Evolutionary conservation across 2,888 invertebrate genomes (phyloP).

Genomic region (Automeris io): DNA sequence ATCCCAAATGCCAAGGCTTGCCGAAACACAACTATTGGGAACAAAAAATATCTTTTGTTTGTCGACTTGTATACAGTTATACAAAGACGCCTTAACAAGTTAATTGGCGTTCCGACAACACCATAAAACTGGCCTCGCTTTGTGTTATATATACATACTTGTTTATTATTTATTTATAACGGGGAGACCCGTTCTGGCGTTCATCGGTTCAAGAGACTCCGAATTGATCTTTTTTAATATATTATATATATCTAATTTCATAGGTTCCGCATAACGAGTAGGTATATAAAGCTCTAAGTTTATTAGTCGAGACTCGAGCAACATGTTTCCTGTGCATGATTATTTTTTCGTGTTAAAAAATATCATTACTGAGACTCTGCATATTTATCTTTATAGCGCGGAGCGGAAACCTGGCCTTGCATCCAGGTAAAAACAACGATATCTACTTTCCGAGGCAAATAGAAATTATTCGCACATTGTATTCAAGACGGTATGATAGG

Average conservation of each 20-base stretch:
- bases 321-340: no score
- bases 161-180: constrained; percentile 3
- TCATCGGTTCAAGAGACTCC: background rate
- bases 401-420: no score
- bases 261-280: no score
- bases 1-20: background rate
- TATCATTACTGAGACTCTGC: no score
- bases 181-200: background rate
- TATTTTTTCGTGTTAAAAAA: no score
- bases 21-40: background rate
- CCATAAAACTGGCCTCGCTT: constrained; percentile 3
- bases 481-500: no score
- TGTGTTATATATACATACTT: constrained; percentile 2
- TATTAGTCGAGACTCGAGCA: no score
- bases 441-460: no score
- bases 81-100: constrained; percentile 11
- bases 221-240: background rate
- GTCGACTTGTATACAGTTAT: constrained; percentile 18
- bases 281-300: no score
- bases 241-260: background rate
- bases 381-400: no score
- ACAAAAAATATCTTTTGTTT: constrained; percentile 12
- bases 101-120: constrained; percentile 1
- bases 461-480: no score
- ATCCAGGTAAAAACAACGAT: no score